phyloP scores from a whole-genome alignment of 2,113 vertebrate genomes.

The Vanacampus margaritifer region DNA sequence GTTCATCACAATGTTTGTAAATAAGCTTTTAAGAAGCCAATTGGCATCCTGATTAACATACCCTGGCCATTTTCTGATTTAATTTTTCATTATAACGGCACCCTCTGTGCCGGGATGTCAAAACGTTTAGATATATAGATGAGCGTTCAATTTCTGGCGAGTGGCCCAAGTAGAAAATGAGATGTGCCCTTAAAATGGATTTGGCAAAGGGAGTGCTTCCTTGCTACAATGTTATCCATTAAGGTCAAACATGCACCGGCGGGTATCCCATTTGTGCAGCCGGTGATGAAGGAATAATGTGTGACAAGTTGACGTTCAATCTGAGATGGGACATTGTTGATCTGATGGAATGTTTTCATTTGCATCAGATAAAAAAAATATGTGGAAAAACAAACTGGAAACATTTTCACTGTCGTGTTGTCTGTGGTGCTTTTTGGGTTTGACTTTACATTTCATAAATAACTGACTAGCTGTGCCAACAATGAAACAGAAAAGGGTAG shows the following conservation, averaged over 20 bases:
- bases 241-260: constrained; percentile 38
- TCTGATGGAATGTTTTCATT: constrained; percentile 34
- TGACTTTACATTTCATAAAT: constrained; percentile 47
- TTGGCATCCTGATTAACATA: constrained; percentile 1
- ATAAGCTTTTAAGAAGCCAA: constrained; percentile 32
- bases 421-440: constrained; percentile 12
- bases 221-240: constrained; percentile 32
- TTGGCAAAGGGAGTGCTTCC: background rate
- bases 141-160: constrained; percentile 12
- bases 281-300: constrained; percentile 40
- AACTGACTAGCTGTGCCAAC: background rate
- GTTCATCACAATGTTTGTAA: constrained; percentile 36
- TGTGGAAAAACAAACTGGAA: constrained; percentile 26
- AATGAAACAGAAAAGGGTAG: background rate
- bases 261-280: constrained; percentile 33
- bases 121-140: constrained; percentile 17
- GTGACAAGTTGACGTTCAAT: constrained; percentile 16
- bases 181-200: constrained; percentile 51
- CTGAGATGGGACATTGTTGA: constrained; percentile 14
- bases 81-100: background rate
- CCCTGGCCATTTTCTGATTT: constrained; percentile 12
- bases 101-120: background rate
- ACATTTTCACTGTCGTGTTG: constrained; percentile 2
- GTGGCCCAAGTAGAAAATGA: constrained; percentile 28
- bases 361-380: constrained; percentile 17